Percentiles rank a stretch among this genome's conserved stretches.
Conservation (phyloP, 2,797 vertebrate species). For the Acrocephalus scirpaceus region DNA sequence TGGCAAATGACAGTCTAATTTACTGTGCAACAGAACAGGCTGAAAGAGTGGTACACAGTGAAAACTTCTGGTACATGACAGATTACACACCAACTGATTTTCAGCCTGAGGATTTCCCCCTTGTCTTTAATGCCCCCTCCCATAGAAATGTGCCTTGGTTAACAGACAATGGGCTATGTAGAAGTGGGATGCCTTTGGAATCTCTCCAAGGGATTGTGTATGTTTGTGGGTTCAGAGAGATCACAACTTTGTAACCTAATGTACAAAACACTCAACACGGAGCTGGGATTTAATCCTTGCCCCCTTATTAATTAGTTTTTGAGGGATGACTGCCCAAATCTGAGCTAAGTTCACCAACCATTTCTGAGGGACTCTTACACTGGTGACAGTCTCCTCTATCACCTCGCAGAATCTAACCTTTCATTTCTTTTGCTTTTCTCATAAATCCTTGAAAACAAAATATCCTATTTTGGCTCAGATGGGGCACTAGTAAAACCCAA, state of each 20-base stretch:
- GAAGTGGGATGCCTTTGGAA: not conserved
- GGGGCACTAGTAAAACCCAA: not conserved
- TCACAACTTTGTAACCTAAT: not conserved
- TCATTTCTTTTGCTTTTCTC: not conserved
- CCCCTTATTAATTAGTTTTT: not conserved
- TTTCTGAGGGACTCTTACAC: not conserved
- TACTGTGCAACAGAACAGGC: not conserved
- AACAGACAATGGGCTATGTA: not conserved
- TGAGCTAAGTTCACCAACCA: not conserved
- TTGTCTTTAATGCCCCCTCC: not conserved
- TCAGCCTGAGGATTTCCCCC: not conserved
- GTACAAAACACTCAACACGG: not conserved
- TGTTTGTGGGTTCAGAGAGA: not conserved
- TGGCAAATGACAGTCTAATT: not conserved
- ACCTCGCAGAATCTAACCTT: not conserved
- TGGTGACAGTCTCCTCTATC: not conserved
- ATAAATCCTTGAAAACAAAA: not conserved
- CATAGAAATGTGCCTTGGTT: not conserved
- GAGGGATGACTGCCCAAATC: not conserved
- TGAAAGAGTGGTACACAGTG: not conserved
- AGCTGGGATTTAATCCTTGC: not conserved
- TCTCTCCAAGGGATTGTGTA: not conserved
- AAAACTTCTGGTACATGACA: not conserved
- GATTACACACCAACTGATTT: not conserved
- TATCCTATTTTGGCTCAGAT: not conserved